Base-by-base conservation (phyloP, 2,888 invertebrate species). In the Spilosoma lubricipeda region DNA sequence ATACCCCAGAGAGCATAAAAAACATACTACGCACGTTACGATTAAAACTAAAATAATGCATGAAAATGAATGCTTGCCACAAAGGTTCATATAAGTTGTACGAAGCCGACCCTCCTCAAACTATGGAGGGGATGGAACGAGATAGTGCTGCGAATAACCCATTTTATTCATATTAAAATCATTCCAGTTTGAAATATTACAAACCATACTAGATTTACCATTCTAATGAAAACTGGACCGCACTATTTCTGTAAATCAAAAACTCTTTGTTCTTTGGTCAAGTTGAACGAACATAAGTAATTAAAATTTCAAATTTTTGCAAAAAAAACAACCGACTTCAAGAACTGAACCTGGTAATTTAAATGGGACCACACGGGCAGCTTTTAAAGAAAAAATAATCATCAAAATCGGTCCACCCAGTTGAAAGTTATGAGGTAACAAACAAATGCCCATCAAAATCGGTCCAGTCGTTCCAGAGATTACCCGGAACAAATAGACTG, bases 31-130 rank as follows among this genome's bases (percentile, higher is more conserved):
- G 75, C 75, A 76, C 70, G 72, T 81, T 75, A 69, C 74, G 71
- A 80, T 84, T 82, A 82, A 84, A 84, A 77, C 75, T 81, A 80
- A 77, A 81, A 83, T 82, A 82, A 83, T 84, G 80, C 84, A 82
- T 86, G 80, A 84, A 86, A 89, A 86, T 86, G 87, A 86, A 86
- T 79, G 76, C 79, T 68, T 76, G 85, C 83, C 85, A 83, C 83
- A 83, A 76, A 77, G 85, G 85, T 87, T 90, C 88, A 91, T 89
- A 90, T 87, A 90, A 90, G 83, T 91, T 88, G 83, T 80, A 83
- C 78, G 82, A 87, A 87, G 82, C 83, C 86, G 84, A 91, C 90
- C 91, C 90, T 89, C 88, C 86, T 90, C 89, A 89, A 89, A 88
- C 88, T 88, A 76, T 81, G 78, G 76, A 87, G 83, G 81, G 82